These are phyloP conservation scores for Anisognathus igniventris DNA, from an alignment of 2,797 vertebrate species.

Conservation along the genomic window DNA sequence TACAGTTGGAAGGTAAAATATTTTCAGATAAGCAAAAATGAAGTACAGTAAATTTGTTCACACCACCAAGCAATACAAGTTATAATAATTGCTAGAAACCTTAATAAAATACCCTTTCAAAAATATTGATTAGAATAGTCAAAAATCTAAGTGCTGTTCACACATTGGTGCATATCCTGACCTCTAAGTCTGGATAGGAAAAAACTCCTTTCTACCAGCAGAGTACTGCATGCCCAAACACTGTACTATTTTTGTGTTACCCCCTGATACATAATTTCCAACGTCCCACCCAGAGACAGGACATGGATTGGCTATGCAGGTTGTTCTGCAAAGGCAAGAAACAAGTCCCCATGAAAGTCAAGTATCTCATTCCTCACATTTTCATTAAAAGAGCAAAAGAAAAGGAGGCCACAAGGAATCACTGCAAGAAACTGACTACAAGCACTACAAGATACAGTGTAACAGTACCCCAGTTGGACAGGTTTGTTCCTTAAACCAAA, in stretches of 20 bases:
- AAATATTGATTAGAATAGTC: neutral
- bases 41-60: neutral
- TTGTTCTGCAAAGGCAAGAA: neutral
- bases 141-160: neutral
- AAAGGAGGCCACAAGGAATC: neutral
- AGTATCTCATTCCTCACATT: neutral
- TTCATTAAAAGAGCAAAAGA: neutral
- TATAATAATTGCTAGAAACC: neutral
- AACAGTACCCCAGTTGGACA: neutral
- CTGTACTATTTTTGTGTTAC: neutral
- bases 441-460: neutral
- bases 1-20: neutral
- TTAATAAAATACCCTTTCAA: neutral
- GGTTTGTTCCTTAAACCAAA: neutral
- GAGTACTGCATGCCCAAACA: neutral
- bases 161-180: rapidly evolving
- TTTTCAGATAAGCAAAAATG: neutral
- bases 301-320: neutral
- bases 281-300: neutral
- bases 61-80: neutral
- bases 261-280: neutral
- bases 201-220: neutral
- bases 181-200: neutral
- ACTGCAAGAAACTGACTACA: neutral
- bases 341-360: neutral